Evolutionary conservation across 1,140 invertebrate genomes (phyloP), one percentile per base, ranked within the genome.

Genomic region (Belonocnema kinseyi): DNA sequence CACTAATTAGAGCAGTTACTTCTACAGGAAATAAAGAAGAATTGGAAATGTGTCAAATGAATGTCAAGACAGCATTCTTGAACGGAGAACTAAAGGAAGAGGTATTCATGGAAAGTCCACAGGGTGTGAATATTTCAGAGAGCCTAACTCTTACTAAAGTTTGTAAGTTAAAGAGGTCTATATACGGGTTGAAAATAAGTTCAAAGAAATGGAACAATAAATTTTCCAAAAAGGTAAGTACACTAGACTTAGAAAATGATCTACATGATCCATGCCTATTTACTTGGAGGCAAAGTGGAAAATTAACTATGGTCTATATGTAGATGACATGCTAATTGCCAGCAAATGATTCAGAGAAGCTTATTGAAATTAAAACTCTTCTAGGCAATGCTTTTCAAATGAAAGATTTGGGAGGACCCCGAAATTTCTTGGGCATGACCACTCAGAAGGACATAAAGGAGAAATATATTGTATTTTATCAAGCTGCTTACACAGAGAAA

Each of bases 11-110:
- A n/a, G n/a, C n/a, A n/a, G n/a, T n/a, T n/a, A n/a, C n/a, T n/a
- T n/a, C n/a, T n/a, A n/a, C n/a, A n/a, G n/a, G n/a, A n/a, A n/a
- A n/a, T n/a, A n/a, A n/a, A n/a, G n/a, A n/a, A n/a, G 26, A 26
- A 1, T 3, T 26, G 26, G 26, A 26, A 26, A 26, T 26, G 3
- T 77, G 51, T 54, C 83, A 85, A 79, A 71, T 85, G 74, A 80
- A 86, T 73, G 80, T 82, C 5, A 81, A 80, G 72, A 85, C 83
- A 54, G 81, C 79, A 4, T 85, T 86, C 53, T 53, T 85, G 19
- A 84, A 86, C 73, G 80, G 80, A 17, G 54, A 81, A 78, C 73
- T 85, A 6, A 26, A 76, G 72, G n/a, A n/a, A n/a, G n/a, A n/a
- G 17, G 61, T 85, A 19, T 82, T 77, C 46, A 80, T 86, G 66